Evolutionary conservation across 2,113 vertebrate genomes (phyloP).

Genomic region (Elephantulus edwardii): DNA sequence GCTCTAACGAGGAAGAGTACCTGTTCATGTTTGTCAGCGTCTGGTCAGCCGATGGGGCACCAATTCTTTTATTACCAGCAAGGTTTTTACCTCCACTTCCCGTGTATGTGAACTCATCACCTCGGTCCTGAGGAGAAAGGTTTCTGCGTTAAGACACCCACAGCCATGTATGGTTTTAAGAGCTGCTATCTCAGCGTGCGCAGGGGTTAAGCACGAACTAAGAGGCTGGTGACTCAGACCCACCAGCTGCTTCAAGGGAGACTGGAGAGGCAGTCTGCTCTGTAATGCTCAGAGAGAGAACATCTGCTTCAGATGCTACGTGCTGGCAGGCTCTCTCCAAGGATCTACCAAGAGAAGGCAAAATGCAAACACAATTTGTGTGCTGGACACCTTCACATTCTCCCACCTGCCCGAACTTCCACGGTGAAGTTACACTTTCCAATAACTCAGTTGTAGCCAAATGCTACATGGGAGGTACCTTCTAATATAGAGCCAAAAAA

Average conservation of each 20-base stretch:
- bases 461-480: background rate
- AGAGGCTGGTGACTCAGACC: no score
- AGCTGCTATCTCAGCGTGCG: no score
- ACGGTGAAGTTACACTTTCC: conserved; percentile 31
- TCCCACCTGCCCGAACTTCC: background rate
- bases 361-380: background rate
- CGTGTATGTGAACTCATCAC: conserved; percentile 99
- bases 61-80: conserved; percentile 98
- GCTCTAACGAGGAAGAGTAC: conserved; percentile 81
- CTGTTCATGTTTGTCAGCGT: conserved; percentile 99
- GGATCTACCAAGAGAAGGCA: conserved; percentile 17
- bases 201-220: no score
- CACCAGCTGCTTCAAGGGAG: no score
- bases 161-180: no score
- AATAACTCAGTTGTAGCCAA: background rate
- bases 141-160: conserved; percentile 68
- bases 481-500: no score
- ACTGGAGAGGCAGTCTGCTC: no score
- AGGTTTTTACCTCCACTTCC: conserved; percentile 98
- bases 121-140: conserved; percentile 90
- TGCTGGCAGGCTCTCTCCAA: background rate
- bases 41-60: conserved; percentile 98
- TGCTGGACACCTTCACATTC: background rate
- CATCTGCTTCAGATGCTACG: background rate
- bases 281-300: conserved; percentile 60